These are phyloP conservation scores for Cheilinus undulatus DNA, from an alignment of 2,113 vertebrate species.

Conservation along the genomic window DNA sequence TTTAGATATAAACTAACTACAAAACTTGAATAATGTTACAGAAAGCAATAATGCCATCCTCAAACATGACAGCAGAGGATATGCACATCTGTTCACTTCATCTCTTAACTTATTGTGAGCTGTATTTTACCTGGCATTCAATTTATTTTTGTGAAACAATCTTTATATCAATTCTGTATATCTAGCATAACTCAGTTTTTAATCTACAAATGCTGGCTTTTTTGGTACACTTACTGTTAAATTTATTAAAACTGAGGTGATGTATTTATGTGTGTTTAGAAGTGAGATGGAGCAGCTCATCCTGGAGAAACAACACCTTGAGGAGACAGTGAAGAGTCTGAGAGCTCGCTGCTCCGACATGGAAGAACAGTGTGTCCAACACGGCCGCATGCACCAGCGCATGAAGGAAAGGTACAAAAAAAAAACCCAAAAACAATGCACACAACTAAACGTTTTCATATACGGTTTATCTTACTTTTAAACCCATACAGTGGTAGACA, in stretches of 20 bases:
- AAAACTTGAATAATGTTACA: not conserved
- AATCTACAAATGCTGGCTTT: not conserved
- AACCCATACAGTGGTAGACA: not conserved
- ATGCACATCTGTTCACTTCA: not conserved
- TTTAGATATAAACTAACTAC: not conserved
- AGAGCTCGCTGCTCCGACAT: constrained; percentile 88
- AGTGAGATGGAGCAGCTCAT: constrained; percentile 87
- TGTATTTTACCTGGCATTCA: no score
- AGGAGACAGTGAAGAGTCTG: constrained; percentile 86
- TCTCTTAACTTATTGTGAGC: no score
- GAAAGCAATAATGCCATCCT: not conserved
- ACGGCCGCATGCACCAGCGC: constrained; percentile 90
- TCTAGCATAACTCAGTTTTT: not conserved
- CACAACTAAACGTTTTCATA: not conserved
- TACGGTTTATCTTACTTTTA: not conserved
- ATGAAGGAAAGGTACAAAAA: constrained; percentile 92
- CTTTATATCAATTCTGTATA: no score
- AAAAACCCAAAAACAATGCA: not conserved
- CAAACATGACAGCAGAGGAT: not conserved
- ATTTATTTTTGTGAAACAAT: no score
- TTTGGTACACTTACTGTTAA: not conserved
- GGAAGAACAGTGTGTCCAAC: constrained; percentile 93
- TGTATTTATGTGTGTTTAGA: constrained; percentile 68
- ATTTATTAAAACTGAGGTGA: not conserved
- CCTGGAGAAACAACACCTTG: constrained; percentile 87